Evolutionary conservation across 1,140 invertebrate species (phyloP).

Genomic region (Delia radicum): DNA sequence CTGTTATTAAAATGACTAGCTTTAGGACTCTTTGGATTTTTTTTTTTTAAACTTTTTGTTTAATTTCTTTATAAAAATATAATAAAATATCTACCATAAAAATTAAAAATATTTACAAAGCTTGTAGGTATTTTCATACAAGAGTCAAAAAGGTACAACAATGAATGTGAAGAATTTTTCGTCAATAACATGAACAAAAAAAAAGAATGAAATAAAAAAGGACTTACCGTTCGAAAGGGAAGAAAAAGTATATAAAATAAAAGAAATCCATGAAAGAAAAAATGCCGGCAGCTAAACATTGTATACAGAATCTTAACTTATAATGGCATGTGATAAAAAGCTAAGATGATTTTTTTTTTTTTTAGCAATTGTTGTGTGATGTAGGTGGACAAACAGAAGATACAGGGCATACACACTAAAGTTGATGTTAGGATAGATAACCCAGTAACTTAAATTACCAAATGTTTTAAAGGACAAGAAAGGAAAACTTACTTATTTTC

Average conservation of each 20-base stretch:
- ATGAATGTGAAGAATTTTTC: slow-evolving; percentile 1
- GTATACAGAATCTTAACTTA: slow-evolving; percentile 2
- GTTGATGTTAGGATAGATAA: neutral
- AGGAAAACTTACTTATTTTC: too few relatives aligned
- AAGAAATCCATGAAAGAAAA: neutral
- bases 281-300: neutral
- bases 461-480: too few relatives aligned
- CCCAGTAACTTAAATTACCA: too few relatives aligned
- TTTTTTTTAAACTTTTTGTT: neutral
- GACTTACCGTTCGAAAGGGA: neutral
- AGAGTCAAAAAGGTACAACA: neutral
- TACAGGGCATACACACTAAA: neutral
- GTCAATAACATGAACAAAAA: neutral
- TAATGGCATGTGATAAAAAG: slow-evolving; percentile 4
- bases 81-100: slow-evolving; percentile 4
- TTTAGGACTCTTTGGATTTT: neutral
- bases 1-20: neutral
- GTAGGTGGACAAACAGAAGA: neutral
- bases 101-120: slow-evolving; percentile 6
- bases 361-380: neutral
- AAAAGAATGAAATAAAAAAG: slow-evolving; percentile 3
- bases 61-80: neutral
- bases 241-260: neutral
- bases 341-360: neutral
- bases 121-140: neutral